A percentile compares a stretch with the other conserved stretches of the same genome.
Conservation (phyloP, 1,140 invertebrate genomes). For the Philopotamus ludificatus region DNA sequence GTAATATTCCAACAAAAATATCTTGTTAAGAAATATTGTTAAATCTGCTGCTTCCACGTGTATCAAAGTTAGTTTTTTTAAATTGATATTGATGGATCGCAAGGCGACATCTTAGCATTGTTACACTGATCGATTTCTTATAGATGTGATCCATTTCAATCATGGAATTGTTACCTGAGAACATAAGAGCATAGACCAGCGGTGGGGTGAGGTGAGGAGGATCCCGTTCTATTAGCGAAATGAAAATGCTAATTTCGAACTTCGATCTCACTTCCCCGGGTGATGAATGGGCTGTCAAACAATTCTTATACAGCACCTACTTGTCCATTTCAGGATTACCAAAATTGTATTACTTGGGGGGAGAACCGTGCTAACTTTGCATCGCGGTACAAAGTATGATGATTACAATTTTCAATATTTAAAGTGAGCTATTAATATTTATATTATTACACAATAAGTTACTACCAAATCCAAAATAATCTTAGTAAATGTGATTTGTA, state of each 20-base stretch:
- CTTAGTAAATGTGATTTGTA: too few species aligned
- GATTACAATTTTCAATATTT: too few species aligned
- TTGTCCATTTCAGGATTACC: conserved; percentile 18
- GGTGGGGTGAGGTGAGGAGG: too few species aligned
- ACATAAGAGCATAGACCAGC: too few species aligned
- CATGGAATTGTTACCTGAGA: too few species aligned
- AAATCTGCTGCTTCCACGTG: neutral
- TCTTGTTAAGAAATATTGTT: too few species aligned
- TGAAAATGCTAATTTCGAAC: conserved; percentile 30
- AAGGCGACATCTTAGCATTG: neutral
- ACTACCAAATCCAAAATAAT: too few species aligned
- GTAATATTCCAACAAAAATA: too few species aligned
- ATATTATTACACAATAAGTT: too few species aligned
- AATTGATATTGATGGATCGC: neutral
- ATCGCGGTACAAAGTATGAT: too few species aligned
- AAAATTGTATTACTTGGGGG: conserved; percentile 8
- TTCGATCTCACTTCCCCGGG: conserved; percentile 12
- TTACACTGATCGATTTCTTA: neutral
- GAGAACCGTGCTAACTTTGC: too few species aligned
- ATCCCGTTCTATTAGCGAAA: conserved; percentile 21
- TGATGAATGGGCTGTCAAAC: conserved; percentile 29
- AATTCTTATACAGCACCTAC: conserved; percentile 1
- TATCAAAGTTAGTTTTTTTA: neutral
- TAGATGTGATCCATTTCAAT: neutral
- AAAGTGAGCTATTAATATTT: too few species aligned